Percentiles rank a stretch among this genome's conserved stretches.
Conservation (phyloP, 1,140 invertebrate species). For the Saxidomus purpurata region DNA sequence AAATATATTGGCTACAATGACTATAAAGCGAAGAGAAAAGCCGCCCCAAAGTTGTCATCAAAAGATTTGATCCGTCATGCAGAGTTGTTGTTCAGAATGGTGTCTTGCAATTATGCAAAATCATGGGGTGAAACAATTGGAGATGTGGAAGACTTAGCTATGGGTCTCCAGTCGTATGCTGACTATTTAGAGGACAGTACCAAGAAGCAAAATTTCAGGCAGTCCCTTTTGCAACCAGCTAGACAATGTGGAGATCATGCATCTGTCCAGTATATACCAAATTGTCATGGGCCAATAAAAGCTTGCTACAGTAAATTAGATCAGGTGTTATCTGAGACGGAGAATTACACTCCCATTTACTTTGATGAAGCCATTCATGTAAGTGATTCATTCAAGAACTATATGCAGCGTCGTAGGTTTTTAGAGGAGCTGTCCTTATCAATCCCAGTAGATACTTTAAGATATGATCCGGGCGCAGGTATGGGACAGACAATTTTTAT, state of each 20-base stretch:
- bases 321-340: slow-evolving; percentile 4
- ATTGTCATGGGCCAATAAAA: slow-evolving; percentile 16
- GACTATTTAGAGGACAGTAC: slow-evolving; percentile 49
- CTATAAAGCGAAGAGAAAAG: slow-evolving; percentile 57
- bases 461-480: slow-evolving; percentile 65
- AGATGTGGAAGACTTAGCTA: too few species aligned
- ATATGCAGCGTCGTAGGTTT: slow-evolving; percentile 1
- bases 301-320: slow-evolving; percentile 23
- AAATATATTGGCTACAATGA: slow-evolving; percentile 65
- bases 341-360: background rate
- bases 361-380: slow-evolving; percentile 39
- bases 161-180: slow-evolving; percentile 41
- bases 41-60: slow-evolving; percentile 34
- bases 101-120: background rate
- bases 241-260: slow-evolving; percentile 17
- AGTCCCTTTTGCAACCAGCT: slow-evolving; percentile 17
- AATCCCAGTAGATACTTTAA: slow-evolving; percentile 29
- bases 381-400: background rate
- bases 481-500: slow-evolving; percentile 50
- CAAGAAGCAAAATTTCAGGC: slow-evolving; percentile 51
- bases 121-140: too few species aligned
- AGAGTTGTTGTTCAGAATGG: slow-evolving; percentile 35
- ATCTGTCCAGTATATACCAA: background rate
- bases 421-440: background rate
- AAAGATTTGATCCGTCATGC: slow-evolving; percentile 30